phyloP scores from a whole-genome alignment of 1,140 invertebrate genomes.

The Diuraphis noxia region DNA sequence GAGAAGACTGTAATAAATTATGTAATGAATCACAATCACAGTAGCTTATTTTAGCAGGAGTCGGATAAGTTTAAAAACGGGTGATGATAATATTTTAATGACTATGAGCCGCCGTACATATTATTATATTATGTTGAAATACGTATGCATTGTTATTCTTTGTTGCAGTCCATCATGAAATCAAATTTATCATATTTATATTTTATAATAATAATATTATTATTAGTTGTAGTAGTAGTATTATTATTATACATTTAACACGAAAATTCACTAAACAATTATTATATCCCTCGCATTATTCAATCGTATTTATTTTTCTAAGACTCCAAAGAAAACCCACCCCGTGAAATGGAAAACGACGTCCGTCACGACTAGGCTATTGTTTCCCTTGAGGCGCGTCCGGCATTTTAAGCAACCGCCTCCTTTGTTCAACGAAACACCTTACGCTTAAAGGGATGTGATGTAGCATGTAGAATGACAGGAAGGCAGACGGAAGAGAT shows the following conservation, averaged over 20 bases:
- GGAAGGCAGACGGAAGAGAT: neutral
- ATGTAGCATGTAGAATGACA: neutral
- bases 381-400: neutral
- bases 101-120: neutral
- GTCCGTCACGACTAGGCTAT: constrained; percentile 9
- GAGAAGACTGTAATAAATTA: constrained; percentile 8
- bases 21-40: neutral
- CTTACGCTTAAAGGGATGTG: no score
- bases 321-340: neutral
- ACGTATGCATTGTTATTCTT: neutral
- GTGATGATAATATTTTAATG: neutral
- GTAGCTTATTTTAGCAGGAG: neutral
- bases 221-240: no score
- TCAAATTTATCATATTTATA: constrained; percentile 4
- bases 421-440: neutral
- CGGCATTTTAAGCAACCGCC: constrained; percentile 15
- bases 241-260: neutral
- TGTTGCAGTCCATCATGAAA: constrained; percentile 1
- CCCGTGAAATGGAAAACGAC: constrained; percentile 13
- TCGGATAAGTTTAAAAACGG: neutral
- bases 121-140: neutral
- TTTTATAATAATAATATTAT: neutral
- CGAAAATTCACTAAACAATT: neutral
- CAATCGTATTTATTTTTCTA: constrained; percentile 9
- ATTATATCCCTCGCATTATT: neutral